phyloP scores from a whole-genome alignment of 2,888 invertebrate genomes.

The Tipula unca region DNA sequence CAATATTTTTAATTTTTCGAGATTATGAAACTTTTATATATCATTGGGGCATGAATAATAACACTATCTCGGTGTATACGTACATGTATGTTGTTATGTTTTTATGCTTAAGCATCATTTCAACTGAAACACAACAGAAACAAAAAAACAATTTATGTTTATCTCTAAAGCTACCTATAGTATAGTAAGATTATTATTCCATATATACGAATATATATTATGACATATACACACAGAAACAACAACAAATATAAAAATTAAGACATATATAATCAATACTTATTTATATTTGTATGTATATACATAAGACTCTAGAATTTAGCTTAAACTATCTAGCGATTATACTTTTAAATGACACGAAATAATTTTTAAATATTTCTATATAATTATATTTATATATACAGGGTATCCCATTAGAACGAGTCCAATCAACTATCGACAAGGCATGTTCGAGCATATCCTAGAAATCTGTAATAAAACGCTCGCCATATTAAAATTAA shows the following conservation, averaged over 20 bases:
- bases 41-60: slow-evolving; percentile 14
- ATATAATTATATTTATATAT: too few relatives aligned
- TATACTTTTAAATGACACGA: not conserved
- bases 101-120: not conserved
- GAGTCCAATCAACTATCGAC: too few relatives aligned
- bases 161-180: not conserved
- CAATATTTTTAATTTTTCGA: not conserved
- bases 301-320: not conserved
- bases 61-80: not conserved
- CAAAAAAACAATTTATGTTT: not conserved
- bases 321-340: not conserved
- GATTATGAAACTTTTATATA: slow-evolving; percentile 8
- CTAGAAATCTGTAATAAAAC: slow-evolving; percentile 90
- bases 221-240: not conserved
- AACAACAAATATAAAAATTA: not conserved
- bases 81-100: not conserved
- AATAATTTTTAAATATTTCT: not conserved
- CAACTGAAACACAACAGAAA: not conserved
- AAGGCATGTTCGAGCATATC: slow-evolving; percentile 86
- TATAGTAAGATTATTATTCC: not conserved
- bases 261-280: not conserved
- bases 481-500: slow-evolving; percentile 83
- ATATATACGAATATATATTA: not conserved
- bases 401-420: too few relatives aligned
- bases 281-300: too few relatives aligned